Percentiles rank a stretch among this genome's conserved stretches.
These are phyloP conservation scores for Diabrotica balteata DNA, from an alignment of 2,888 invertebrate species.

Conservation along the genomic window DNA sequence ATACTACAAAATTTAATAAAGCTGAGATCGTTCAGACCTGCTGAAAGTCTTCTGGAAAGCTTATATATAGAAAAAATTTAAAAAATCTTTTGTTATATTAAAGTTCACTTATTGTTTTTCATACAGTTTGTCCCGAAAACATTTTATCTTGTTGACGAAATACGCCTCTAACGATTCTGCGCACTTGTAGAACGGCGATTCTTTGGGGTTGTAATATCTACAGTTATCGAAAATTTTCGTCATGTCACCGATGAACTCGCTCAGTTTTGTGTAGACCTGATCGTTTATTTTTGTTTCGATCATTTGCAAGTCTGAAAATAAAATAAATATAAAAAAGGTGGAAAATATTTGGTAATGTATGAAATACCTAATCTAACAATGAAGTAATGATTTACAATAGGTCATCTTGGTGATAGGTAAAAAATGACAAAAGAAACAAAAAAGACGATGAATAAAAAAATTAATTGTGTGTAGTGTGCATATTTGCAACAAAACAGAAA, in stretches of 20 bases:
- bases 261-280: slow-evolving; percentile 82
- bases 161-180: slow-evolving; percentile 94
- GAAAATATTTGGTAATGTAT: no score
- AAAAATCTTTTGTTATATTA: slow-evolving; percentile 21
- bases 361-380: no score
- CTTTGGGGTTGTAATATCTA: slow-evolving; percentile 95
- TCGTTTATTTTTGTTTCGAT: slow-evolving; percentile 88
- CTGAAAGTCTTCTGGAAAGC: slow-evolving; percentile 41
- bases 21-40: slow-evolving; percentile 50
- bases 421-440: no score
- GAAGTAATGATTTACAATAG: no score
- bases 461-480: no score
- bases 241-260: slow-evolving; percentile 97
- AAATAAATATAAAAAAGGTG: slow-evolving; percentile 19
- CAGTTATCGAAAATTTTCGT: slow-evolving; percentile 99
- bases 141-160: slow-evolving; percentile 93
- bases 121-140: slow-evolving; percentile 83
- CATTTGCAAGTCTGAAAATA: slow-evolving; percentile 84
- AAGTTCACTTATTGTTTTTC: slow-evolving; percentile 63
- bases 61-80: slow-evolving; percentile 37
- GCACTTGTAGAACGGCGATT: slow-evolving; percentile 95
- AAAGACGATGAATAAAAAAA: no score
- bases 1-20: slow-evolving; percentile 36
- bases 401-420: no score
- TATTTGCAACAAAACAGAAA: no score